A percentile compares a stretch with the other conserved stretches of the same genome.
These are phyloP conservation scores for Melitaea athalia DNA, from an alignment of 2,888 invertebrate genomes.

Conservation along the genomic window DNA sequence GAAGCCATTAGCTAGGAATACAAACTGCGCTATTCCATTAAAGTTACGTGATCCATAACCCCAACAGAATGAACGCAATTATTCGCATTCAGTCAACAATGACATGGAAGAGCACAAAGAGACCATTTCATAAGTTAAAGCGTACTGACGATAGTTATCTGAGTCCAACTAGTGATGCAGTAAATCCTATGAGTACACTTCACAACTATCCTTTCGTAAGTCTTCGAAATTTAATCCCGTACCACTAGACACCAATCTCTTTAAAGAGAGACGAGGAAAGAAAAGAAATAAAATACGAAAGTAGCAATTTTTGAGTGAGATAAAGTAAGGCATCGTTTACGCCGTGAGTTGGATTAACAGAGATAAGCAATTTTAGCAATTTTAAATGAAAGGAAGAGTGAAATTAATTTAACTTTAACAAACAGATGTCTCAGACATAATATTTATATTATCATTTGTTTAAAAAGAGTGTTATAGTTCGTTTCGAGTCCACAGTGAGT, in stretches of 20 bases:
- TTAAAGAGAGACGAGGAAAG: background rate
- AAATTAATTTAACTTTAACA: too few species aligned
- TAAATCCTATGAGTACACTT: constrained; percentile 71
- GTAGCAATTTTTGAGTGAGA: background rate
- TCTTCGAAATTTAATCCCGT: constrained; percentile 55
- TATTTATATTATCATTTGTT: too few species aligned
- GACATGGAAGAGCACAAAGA: constrained; percentile 63
- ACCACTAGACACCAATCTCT: constrained; percentile 52
- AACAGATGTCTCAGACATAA: too few species aligned
- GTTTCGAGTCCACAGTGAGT: constrained; percentile 40
- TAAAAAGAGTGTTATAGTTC: too few species aligned
- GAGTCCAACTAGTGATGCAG: constrained; percentile 74
- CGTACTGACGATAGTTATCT: constrained; percentile 70
- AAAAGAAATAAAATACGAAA: background rate
- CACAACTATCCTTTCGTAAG: constrained; percentile 60
- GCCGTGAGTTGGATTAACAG: constrained; percentile 12
- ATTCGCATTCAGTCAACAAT: constrained; percentile 72
- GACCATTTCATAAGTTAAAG: constrained; percentile 74
- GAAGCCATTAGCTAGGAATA: constrained; percentile 71
- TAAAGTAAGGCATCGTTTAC: constrained; percentile 3
- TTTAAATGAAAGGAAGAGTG: too few species aligned
- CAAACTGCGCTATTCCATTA: constrained; percentile 68
- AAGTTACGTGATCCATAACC: constrained; percentile 68
- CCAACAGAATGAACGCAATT: constrained; percentile 67
- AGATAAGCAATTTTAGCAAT: constrained; percentile 5